phyloP scores from a whole-genome alignment of 2,113 vertebrate genomes.

The Catharus bicknelli region DNA sequence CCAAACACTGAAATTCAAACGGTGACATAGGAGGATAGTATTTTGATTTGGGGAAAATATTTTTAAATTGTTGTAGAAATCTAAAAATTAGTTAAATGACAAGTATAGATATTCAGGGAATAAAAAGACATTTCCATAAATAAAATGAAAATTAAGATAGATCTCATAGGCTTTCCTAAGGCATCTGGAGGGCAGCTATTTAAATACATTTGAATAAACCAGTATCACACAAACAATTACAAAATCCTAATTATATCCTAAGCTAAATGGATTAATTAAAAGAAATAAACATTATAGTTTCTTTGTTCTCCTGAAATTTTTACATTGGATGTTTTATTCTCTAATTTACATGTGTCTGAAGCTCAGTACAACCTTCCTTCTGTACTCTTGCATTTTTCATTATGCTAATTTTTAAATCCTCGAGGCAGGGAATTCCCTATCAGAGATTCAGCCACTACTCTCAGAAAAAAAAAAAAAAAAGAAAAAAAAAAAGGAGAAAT shows the following conservation, averaged over 20 bases:
- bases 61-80: not conserved
- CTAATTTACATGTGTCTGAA: not conserved
- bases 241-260: not conserved
- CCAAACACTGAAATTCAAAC: not conserved
- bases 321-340: not conserved
- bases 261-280: not conserved
- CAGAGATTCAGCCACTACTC: not conserved
- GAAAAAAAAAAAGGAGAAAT: not conserved
- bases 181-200: not conserved
- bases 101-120: not conserved
- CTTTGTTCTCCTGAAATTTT: not conserved
- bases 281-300: not conserved
- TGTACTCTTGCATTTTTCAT: not conserved
- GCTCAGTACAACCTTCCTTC: not conserved
- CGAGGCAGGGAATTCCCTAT: not conserved
- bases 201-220: conserved; percentile 15
- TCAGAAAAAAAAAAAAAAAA: not conserved
- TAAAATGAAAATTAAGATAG: not conserved
- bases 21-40: not conserved
- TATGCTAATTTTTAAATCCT: not conserved
- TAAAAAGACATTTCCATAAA: conserved; percentile 5
- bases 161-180: conserved; percentile 10
- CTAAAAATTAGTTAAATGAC: not conserved
- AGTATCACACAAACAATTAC: not conserved
- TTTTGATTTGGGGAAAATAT: not conserved